These are phyloP conservation scores for Drosophila prosaltans DNA, from an alignment of 1,140 invertebrate genomes.

Conservation along the genomic window DNA sequence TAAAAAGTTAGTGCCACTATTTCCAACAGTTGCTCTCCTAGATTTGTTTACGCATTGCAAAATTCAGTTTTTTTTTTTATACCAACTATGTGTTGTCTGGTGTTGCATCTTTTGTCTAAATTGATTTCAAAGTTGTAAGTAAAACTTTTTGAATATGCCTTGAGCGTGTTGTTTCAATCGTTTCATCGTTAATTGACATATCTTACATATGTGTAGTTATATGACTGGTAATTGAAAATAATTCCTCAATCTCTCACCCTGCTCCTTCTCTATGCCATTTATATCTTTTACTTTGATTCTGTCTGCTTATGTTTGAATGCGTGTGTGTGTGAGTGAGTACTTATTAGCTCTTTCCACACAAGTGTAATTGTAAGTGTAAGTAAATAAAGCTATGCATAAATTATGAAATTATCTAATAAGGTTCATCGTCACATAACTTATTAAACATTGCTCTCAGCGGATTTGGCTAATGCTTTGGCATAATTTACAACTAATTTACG, in stretches of 20 bases:
- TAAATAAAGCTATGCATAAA: conserved; percentile 51
- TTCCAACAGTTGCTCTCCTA: too few relatives aligned
- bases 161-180: neutral
- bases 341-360: conserved; percentile 4
- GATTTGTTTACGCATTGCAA: neutral
- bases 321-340: neutral
- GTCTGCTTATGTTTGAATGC: neutral
- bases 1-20: too few relatives aligned
- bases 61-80: neutral
- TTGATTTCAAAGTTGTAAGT: neutral
- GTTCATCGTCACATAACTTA: conserved; percentile 45
- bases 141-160: neutral
- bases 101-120: neutral
- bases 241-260: neutral
- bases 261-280: neutral
- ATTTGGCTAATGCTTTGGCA: conserved; percentile 47
- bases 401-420: conserved; percentile 70
- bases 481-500: conserved; percentile 56
- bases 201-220: conserved; percentile 4
- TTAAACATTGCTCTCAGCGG: conserved; percentile 51
- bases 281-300: neutral
- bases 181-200: neutral
- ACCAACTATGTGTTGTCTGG: neutral
- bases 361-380: conserved; percentile 18
- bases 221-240: conserved; percentile 39